Base-by-base conservation (phyloP, 2,797 vertebrate genomes). In the Typhlichthys subterraneus region DNA sequence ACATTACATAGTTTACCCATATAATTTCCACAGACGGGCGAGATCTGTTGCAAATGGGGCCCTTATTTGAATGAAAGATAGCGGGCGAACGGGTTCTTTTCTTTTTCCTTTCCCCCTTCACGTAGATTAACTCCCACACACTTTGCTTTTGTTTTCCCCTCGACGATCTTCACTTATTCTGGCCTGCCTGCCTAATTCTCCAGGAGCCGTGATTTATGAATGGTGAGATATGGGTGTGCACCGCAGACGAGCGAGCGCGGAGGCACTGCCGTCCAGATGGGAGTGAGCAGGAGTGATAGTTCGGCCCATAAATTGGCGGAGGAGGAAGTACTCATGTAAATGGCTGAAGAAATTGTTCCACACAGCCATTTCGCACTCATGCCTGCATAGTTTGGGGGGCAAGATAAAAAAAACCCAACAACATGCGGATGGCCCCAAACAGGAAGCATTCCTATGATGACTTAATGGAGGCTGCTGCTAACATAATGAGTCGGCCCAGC, bases 1-100 rank as follows among this genome's bases (percentile, higher is more conserved):
- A 92, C 87, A 89, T 93, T 92, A 91, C 87, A 92, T 93, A 91
- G 92, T 92, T 92, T 92, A 94, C 90, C 91, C 93, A 91, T 94
- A 94, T 93, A 91, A 92, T 92, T 94, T 95, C 93, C 90, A 92
- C 75, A 84, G 89, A 64, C 81, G 88, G 90, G 86, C 84, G 19
- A 65, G 82, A 85, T 59, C 70, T 89, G 83, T 75, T 83, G 84
- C 31, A 50, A 88, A 88, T 65, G 73, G 79, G 59, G 23, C 23
- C 72, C 80, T 85, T 79, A 87, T 88, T 86, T 75, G 69, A 86
- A 85, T 84, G 19, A 76, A 88, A 87, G 76, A 80, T 77, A 68
- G 63, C 11, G n/a, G 23, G 23, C 23, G 3, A 23, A 23, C 49
- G 7, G 13, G 17, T n/a, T 70, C 72, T 38, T 53, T 59, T 56